Evolutionary conservation across 2,888 invertebrate genomes (phyloP), one percentile per base, ranked within the genome.

Genomic region (Drosophila paucipuncta): DNA sequence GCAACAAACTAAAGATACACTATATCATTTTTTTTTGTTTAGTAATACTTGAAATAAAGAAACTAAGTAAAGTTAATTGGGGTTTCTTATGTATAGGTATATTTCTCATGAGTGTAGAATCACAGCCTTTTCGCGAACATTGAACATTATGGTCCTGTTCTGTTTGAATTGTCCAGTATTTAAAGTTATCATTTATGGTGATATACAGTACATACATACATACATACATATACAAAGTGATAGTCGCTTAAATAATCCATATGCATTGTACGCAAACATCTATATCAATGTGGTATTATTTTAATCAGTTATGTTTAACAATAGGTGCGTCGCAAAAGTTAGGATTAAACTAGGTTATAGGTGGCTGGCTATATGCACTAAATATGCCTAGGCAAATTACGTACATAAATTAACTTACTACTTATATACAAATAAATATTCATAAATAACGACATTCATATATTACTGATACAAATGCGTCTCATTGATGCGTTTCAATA

Each of bases 61-160:
- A 71, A 68, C 65, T 85, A 86, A 70, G 63, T 54, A 74, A 67
- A 55, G 37, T 77, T 63, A 68, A 69, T 52, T 67, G 54, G 52
- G 55, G 55, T 73, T 49, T 41, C 69, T 66, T 78, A 77, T 80
- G 73, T 73, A 71, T 81, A 78, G 59, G 63, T 85, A 75, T 81
- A 78, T 78, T 82, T 89, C 83, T 83, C 84, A 90, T 89, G 89
- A 89, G 89, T 89, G 91, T 89, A 89, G 84, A 89, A 90, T 89
- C 89, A 89, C 89, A 89, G 89, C 91, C 89, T 86, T 90, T 87
- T 85, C 73, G 76, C 71, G 78, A 85, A 90, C 89, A 66, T 62
- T 76, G 64, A 83, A 73, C 89, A 69, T 54, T 77, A 41, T 37
- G 58, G 81, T 73, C 78, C 74, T 74, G 75, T 85, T 85, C 77